These are phyloP conservation scores for Anthophora plumipes DNA, from an alignment of 2,888 invertebrate genomes.

Conservation along the genomic window DNA sequence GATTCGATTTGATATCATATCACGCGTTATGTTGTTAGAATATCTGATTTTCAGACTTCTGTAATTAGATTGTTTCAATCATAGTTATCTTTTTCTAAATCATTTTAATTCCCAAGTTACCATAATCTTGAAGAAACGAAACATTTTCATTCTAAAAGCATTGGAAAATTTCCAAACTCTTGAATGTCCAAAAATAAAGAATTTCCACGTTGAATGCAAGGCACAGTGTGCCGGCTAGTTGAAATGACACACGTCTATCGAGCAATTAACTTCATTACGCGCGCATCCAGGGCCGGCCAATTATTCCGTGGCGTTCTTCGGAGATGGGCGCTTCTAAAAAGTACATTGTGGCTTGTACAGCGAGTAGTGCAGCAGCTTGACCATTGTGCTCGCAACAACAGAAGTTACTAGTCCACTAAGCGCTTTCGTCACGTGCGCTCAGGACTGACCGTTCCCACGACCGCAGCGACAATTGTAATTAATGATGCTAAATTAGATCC, in stretches of 20 bases:
- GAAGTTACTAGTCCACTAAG: constrained; percentile 55
- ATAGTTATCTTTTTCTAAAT: too few relatives aligned
- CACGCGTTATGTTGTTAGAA: not conserved
- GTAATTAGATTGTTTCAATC: not conserved
- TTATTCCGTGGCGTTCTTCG: constrained; percentile 40
- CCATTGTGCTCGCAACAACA: constrained; percentile 58
- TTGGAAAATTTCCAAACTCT: too few relatives aligned
- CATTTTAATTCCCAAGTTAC: too few relatives aligned
- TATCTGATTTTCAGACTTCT: not conserved
- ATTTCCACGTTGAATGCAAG: not conserved
- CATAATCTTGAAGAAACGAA: too few relatives aligned
- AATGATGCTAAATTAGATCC: constrained; percentile 68
- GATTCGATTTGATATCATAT: too few relatives aligned
- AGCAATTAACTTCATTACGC: constrained; percentile 42
- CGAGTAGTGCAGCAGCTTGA: constrained; percentile 8
- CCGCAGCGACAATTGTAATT: constrained; percentile 67
- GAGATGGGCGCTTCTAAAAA: constrained; percentile 28
- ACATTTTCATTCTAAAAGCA: too few relatives aligned
- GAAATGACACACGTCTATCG: constrained; percentile 22
- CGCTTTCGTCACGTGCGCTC: constrained; percentile 53
- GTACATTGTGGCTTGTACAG: constrained; percentile 37
- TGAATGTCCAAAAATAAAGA: not conserved
- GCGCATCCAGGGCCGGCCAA: constrained; percentile 22
- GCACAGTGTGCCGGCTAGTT: not conserved
- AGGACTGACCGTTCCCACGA: constrained; percentile 64